Percentiles rank a stretch among this genome's conserved stretches.
Evolutionary conservation across 2,888 invertebrate genomes (phyloP).

Genomic region (Zhuqinia jingwanae): DNA sequence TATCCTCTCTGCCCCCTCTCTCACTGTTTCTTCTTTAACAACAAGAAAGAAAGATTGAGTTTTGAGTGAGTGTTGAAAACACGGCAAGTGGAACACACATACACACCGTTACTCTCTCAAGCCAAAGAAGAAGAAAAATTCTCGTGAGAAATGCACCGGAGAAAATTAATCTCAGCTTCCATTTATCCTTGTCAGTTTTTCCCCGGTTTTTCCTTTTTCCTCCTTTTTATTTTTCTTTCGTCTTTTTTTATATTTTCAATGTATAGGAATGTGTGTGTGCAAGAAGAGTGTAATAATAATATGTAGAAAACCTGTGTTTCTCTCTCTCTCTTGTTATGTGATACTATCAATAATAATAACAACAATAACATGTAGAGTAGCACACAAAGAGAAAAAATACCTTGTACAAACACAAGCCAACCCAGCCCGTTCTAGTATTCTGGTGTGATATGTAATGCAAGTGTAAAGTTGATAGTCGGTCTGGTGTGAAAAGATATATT

Average conservation of each 20-base stretch:
- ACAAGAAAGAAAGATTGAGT: conserved; percentile 68
- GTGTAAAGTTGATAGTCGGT: neutral
- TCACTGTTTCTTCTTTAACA: conserved; percentile 8
- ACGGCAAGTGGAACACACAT: conserved; percentile 19
- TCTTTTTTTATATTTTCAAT: conserved; percentile 36
- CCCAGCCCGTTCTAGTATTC: neutral
- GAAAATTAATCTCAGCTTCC: conserved; percentile 80
- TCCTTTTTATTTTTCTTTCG: conserved; percentile 37
- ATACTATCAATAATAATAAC: conserved; percentile 47
- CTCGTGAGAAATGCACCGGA: conserved; percentile 79
- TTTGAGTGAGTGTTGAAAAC: conserved; percentile 66
- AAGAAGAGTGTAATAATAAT: conserved; percentile 4
- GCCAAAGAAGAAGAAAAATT: conserved; percentile 68
- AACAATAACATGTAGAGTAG: conserved; percentile 27
- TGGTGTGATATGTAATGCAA: neutral
- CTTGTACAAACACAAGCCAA: neutral
- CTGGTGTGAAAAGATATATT: conserved; percentile 3
- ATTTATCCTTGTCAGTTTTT: conserved; percentile 79
- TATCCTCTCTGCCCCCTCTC: conserved; percentile 23
- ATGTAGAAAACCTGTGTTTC: conserved; percentile 41
- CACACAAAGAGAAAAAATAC: neutral
- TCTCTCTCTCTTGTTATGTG: conserved; percentile 11
- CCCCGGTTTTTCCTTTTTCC: conserved; percentile 45
- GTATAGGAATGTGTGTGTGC: conserved; percentile 19
- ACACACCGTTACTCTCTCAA: conserved; percentile 15